A percentile compares a stretch with the other conserved stretches of the same genome.
These are phyloP conservation scores for Anoplopoma fimbria DNA, from an alignment of 2,113 vertebrate genomes.

Conservation along the genomic window DNA sequence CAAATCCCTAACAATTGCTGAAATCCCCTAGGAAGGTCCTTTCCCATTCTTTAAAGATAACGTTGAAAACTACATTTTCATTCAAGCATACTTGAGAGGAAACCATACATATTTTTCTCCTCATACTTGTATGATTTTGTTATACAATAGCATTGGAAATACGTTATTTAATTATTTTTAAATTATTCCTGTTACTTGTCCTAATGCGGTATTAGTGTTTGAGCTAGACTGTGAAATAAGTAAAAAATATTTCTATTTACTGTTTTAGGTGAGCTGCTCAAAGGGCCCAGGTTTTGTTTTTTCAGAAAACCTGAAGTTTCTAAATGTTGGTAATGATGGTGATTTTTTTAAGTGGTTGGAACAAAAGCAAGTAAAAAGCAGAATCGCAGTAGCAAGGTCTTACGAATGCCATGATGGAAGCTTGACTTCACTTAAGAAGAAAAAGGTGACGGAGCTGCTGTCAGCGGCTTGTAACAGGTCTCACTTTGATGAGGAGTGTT, in stretches of 20 bases:
- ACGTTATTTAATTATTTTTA: not conserved
- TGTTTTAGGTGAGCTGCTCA: slow-evolving; percentile 14
- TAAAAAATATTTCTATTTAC: slow-evolving; percentile 11
- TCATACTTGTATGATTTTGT: not conserved
- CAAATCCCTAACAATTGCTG: slow-evolving; percentile 21
- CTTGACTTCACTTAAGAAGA: slow-evolving; percentile 21
- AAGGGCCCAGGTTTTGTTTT: not conserved
- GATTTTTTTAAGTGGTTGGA: not conserved
- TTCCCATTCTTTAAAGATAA: not conserved
- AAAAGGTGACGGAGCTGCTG: not conserved
- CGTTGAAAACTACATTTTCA: slow-evolving; percentile 1
- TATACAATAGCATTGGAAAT: not conserved
- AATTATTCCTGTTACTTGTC: slow-evolving; percentile 30
- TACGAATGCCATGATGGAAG: not conserved
- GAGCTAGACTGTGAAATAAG: not conserved
- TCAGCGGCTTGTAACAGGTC: slow-evolving; percentile 6
- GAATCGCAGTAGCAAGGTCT: not conserved
- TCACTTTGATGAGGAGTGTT: slow-evolving; percentile 14
- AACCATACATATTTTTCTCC: not conserved
- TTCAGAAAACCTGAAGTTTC: not conserved
- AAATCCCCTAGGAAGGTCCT: not conserved
- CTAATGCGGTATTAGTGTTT: slow-evolving; percentile 17
- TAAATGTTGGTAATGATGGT: not conserved
- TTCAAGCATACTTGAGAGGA: not conserved
- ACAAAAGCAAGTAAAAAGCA: not conserved